Conservation (phyloP, 1,140 invertebrate species). For the Sitobion miscanthi region DNA sequence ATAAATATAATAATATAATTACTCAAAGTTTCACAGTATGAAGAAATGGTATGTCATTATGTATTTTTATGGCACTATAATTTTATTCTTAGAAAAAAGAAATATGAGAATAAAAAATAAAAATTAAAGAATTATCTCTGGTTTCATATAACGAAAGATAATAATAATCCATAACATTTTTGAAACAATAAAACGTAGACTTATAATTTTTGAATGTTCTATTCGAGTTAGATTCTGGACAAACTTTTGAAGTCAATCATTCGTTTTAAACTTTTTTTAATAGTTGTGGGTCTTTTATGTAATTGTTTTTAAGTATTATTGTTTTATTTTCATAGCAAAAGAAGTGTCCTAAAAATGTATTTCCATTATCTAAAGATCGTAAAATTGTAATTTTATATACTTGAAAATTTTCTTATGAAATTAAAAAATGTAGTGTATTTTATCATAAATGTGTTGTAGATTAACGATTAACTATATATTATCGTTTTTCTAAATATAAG, state of each 20-base stretch:
- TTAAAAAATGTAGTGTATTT: neutral
- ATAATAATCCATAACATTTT: neutral
- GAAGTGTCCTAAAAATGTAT: neutral
- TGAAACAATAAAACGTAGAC: neutral
- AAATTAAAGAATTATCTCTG: neutral
- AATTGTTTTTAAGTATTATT: neutral
- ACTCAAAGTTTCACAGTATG: too few relatives aligned
- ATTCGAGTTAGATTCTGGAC: neutral
- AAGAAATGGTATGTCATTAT: too few relatives aligned
- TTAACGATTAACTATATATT: neutral
- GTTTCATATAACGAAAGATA: neutral
- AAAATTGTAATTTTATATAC: too few relatives aligned
- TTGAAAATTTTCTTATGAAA: too few relatives aligned
- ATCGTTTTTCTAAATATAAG: neutral
- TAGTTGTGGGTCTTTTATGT: too few relatives aligned
- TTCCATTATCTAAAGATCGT: too few relatives aligned
- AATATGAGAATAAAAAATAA: too few relatives aligned
- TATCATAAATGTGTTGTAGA: neutral
- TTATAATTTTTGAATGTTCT: neutral
- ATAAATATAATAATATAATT: too few relatives aligned
- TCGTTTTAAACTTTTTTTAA: neutral
- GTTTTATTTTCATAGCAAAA: neutral
- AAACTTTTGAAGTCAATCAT: neutral
- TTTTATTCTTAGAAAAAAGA: too few relatives aligned
- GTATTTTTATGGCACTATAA: too few relatives aligned